These are phyloP conservation scores for Tetraodon nigroviridis DNA, from an alignment of 2,113 vertebrate genomes.

Conservation along the genomic window DNA sequence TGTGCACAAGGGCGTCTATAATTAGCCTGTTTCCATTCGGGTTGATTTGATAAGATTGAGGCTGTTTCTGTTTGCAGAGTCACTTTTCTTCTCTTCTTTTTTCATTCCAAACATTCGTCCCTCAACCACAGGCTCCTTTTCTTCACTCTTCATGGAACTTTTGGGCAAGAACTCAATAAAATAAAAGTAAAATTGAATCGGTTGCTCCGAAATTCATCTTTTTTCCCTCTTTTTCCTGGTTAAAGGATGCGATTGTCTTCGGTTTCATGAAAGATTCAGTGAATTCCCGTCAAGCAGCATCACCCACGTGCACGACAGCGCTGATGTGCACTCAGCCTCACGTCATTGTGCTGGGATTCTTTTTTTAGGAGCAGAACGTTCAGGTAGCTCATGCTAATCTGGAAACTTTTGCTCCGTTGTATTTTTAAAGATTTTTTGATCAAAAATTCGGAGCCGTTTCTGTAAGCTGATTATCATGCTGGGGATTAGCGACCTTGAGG, in stretches of 20 bases:
- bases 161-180: not conserved
- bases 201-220: not conserved
- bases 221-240: not conserved
- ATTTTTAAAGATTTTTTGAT: not conserved
- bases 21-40: slow-evolving; percentile 12
- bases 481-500: too few relatives aligned
- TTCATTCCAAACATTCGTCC: not conserved
- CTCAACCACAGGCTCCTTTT: not conserved
- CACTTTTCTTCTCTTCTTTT: not conserved
- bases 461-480: too few relatives aligned
- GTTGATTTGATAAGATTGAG: slow-evolving; percentile 6
- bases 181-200: not conserved
- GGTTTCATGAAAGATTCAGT: not conserved
- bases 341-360: not conserved
- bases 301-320: too few relatives aligned
- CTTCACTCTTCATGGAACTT: not conserved
- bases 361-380: not conserved
- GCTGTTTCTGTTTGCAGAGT: slow-evolving; percentile 2
- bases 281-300: too few relatives aligned
- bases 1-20: not conserved
- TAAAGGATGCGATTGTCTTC: not conserved
- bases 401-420: not conserved
- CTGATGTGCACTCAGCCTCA: too few relatives aligned
- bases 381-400: not conserved
- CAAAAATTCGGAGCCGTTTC: too few relatives aligned